Evolutionary conservation across 35 echinoderm and acorn worm genomes (phyloP).

Genomic region (Ophioderma brevispina): DNA sequence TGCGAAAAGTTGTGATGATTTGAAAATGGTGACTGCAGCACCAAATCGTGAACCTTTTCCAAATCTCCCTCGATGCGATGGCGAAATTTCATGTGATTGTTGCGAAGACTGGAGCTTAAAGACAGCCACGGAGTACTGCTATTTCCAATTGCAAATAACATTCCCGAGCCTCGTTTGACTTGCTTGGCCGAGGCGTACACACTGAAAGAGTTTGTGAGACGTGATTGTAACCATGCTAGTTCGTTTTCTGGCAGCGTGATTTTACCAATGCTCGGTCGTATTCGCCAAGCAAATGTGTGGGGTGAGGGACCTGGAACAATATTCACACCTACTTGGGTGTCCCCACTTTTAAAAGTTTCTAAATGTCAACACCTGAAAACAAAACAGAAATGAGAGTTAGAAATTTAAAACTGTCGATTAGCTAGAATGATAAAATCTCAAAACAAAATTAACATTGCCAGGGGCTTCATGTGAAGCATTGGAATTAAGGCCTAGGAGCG

Average conservation of each 20-base stretch:
- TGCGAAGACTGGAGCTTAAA: neutral
- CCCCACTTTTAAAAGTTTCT: neutral
- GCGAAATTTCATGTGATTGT: neutral
- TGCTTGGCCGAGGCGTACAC: neutral
- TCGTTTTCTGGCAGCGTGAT: neutral
- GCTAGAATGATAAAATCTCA: too few species aligned
- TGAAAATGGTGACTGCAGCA: constrained; percentile 9
- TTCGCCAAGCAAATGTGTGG: neutral
- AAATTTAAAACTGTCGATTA: too few species aligned
- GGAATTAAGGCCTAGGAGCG: too few species aligned
- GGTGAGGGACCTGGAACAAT: neutral
- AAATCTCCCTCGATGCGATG: neutral
- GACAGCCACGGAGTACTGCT: neutral
- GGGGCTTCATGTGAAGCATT: too few species aligned
- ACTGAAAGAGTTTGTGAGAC: neutral
- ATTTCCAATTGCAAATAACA: neutral
- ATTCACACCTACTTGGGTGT: neutral
- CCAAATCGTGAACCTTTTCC: neutral
- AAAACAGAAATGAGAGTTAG: neutral
- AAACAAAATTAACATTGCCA: too few species aligned
- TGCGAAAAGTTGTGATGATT: neutral
- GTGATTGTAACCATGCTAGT: neutral
- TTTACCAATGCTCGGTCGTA: neutral
- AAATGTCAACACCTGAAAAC: neutral
- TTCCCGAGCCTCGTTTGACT: neutral